Evolutionary conservation across 2,888 invertebrate genomes (phyloP).

Genomic region (Perithous albicinctus): DNA sequence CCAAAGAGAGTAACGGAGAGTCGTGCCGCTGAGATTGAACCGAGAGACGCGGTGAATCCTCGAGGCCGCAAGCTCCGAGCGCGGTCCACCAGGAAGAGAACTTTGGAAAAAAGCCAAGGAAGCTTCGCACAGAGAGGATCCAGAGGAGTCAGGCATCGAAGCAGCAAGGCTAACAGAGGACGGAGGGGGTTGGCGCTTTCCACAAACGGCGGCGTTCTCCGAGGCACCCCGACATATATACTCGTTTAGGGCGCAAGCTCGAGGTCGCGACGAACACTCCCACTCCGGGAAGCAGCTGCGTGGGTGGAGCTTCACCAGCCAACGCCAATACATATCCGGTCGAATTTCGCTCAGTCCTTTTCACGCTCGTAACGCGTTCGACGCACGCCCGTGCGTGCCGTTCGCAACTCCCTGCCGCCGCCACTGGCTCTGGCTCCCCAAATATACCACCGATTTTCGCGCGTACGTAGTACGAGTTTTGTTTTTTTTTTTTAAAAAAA

Average conservation of each 20-base stretch:
- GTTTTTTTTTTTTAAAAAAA: conserved; percentile 16
- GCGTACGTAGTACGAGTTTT: conserved; percentile 56
- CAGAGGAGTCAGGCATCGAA: conserved; percentile 18
- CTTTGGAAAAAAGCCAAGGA: conserved; percentile 64
- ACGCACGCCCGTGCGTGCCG: conserved; percentile 78
- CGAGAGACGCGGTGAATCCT: conserved; percentile 40
- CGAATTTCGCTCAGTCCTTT: conserved; percentile 79
- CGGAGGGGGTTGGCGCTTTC: conserved; percentile 79
- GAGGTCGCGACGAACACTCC: conserved; percentile 77
- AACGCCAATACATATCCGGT: conserved; percentile 82
- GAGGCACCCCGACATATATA: too few species aligned
- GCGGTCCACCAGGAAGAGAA: conserved; percentile 12
- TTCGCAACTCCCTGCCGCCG: conserved; percentile 70
- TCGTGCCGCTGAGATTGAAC: conserved; percentile 34
- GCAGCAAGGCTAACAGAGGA: conserved; percentile 54
- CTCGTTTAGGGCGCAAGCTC: conserved; percentile 79
- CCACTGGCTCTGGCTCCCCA: conserved; percentile 68
- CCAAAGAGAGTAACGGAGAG: background rate
- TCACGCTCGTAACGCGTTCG: conserved; percentile 81
- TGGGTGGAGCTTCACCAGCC: conserved; percentile 81
- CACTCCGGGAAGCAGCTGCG: conserved; percentile 72
- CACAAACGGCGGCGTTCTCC: conserved; percentile 64
- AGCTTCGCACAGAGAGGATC: conserved; percentile 16
- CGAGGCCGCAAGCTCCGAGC: conserved; percentile 40
- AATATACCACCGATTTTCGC: conserved; percentile 41